A percentile compares a stretch with the other conserved stretches of the same genome.
Conservation (phyloP, 2,797 vertebrate genomes). For the Megalops cyprinoides region DNA sequence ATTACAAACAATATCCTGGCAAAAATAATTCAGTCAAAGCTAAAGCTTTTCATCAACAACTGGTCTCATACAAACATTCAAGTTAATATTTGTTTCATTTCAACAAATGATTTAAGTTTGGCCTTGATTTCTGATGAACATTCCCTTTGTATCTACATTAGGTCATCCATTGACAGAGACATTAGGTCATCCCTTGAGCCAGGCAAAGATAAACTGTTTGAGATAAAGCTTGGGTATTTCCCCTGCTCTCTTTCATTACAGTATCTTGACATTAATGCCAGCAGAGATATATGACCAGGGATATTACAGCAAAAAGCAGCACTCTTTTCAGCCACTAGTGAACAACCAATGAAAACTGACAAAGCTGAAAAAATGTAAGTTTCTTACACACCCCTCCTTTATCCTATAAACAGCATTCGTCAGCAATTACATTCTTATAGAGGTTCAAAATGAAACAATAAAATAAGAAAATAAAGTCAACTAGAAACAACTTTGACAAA, state of each 20-base stretch:
- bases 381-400: slow-evolving; percentile 44
- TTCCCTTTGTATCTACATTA: slow-evolving; percentile 34
- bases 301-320: slow-evolving; percentile 24
- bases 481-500: slow-evolving; percentile 48
- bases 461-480: slow-evolving; percentile 55
- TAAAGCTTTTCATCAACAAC: slow-evolving; percentile 37
- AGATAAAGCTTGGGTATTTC: slow-evolving; percentile 40
- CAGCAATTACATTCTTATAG: slow-evolving; percentile 43
- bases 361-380: slow-evolving; percentile 44
- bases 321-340: slow-evolving; percentile 5
- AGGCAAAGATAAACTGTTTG: slow-evolving; percentile 29
- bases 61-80: slow-evolving; percentile 33
- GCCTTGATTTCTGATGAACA: slow-evolving; percentile 38
- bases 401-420: slow-evolving; percentile 52
- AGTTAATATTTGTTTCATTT: slow-evolving; percentile 57
- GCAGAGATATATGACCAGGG: slow-evolving; percentile 41
- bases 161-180: too few species aligned
- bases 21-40: slow-evolving; percentile 53
- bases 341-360: slow-evolving; percentile 31
- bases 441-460: slow-evolving; percentile 60
- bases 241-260: slow-evolving; percentile 40
- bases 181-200: slow-evolving; percentile 25
- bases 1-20: slow-evolving; percentile 31
- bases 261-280: slow-evolving; percentile 42
- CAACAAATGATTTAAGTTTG: slow-evolving; percentile 38